These are phyloP conservation scores for Callionymus lyra DNA, from an alignment of 2,113 vertebrate species.

Conservation along the genomic window DNA sequence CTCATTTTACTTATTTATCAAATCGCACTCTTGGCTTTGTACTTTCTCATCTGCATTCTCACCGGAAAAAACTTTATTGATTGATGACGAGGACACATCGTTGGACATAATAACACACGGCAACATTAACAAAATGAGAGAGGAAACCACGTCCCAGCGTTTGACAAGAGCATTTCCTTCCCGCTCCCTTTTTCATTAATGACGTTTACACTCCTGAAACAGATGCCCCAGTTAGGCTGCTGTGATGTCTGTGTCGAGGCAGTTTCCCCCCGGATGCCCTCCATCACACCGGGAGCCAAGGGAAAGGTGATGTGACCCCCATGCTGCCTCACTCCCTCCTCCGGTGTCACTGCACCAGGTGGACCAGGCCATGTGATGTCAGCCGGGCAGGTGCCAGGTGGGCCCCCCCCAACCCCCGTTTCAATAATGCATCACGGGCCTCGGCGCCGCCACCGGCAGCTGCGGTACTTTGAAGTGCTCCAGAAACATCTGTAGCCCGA, in stretches of 20 bases:
- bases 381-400: slow-evolving; percentile 55
- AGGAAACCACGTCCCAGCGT: slow-evolving; percentile 1
- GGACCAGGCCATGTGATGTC: slow-evolving; percentile 51
- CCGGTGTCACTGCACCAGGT: slow-evolving; percentile 42
- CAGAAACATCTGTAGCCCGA: slow-evolving; percentile 62
- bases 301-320: slow-evolving; percentile 34
- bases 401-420: too few relatives aligned
- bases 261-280: slow-evolving; percentile 40
- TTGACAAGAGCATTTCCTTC: slow-evolving; percentile 9
- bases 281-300: slow-evolving; percentile 31
- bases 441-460: slow-evolving; percentile 31
- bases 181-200: slow-evolving; percentile 21
- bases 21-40: slow-evolving; percentile 4
- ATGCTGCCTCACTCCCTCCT: too few relatives aligned
- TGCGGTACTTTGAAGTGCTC: slow-evolving; percentile 57
- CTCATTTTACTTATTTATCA: slow-evolving; percentile 9
- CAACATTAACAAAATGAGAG: neutral
- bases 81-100: too few relatives aligned
- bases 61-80: too few relatives aligned
- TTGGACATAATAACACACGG: too few relatives aligned
- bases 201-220: slow-evolving; percentile 19
- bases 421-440: slow-evolving; percentile 64
- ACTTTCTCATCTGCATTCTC: slow-evolving; percentile 5
- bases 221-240: slow-evolving; percentile 38
- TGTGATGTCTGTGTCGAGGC: slow-evolving; percentile 38